Evolutionary conservation across 2,113 vertebrate genomes (phyloP).

Genomic region (Rhinoderma darwinii): DNA sequence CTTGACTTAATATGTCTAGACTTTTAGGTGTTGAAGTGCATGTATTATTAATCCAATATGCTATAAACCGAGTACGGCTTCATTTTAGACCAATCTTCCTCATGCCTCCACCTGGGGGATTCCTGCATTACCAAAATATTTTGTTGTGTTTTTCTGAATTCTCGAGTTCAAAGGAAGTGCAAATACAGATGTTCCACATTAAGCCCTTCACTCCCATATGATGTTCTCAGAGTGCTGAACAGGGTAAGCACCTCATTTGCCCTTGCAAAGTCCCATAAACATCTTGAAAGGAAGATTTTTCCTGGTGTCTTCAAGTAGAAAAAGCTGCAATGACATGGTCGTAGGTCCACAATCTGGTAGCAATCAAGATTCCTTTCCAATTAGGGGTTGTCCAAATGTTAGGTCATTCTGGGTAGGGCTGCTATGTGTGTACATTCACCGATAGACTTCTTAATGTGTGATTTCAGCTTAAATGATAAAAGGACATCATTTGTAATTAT

Average conservation of each 20-base stretch:
- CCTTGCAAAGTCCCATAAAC: constrained; percentile 41
- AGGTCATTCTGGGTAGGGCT: not conserved
- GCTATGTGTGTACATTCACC: not conserved
- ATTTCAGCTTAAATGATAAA: not conserved
- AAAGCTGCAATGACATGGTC: not conserved
- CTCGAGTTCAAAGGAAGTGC: constrained; percentile 52
- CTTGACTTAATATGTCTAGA: not conserved
- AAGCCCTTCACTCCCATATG: constrained; percentile 29
- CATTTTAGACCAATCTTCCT: not conserved
- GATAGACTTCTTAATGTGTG: not conserved
- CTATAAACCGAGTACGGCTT: not conserved
- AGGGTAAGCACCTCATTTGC: constrained; percentile 34
- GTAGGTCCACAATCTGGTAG: constrained; percentile 14
- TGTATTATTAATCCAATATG: constrained; percentile 4
- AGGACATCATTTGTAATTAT: no score
- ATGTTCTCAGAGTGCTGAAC: constrained; percentile 16
- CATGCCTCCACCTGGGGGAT: constrained; percentile 24
- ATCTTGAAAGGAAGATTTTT: constrained; percentile 29
- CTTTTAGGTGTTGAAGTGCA: not conserved
- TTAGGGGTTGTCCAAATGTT: constrained; percentile 4
- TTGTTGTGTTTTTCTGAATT: constrained; percentile 33
- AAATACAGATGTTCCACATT: constrained; percentile 48
- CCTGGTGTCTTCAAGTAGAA: constrained; percentile 14
- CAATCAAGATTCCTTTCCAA: constrained; percentile 20
- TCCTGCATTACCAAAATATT: constrained; percentile 29